phyloP scores from a whole-genome alignment of 2,113 vertebrate genomes.

The Equus przewalskii region DNA sequence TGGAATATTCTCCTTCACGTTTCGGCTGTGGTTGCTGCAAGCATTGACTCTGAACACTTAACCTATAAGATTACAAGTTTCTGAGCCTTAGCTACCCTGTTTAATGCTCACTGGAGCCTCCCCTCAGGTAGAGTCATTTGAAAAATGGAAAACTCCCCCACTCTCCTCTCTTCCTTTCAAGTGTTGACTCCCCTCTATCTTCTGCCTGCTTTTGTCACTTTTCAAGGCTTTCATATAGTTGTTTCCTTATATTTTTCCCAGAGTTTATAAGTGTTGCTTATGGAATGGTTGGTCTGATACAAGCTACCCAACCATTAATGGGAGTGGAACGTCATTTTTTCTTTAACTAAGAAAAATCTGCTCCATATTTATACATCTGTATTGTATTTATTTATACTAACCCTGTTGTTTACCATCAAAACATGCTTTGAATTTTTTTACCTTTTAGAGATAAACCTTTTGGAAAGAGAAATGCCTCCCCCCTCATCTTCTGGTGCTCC shows the following conservation, averaged over 20 bases:
- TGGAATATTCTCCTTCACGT: neutral
- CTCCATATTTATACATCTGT: neutral
- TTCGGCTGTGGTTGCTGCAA: neutral
- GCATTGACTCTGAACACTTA: conserved; percentile 19
- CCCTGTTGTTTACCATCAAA: neutral
- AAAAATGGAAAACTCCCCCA: neutral
- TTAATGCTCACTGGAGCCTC: neutral
- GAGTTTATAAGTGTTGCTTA: neutral
- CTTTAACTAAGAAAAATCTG: conserved; percentile 39
- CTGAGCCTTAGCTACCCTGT: neutral
- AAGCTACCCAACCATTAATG: neutral
- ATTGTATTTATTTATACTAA: neutral
- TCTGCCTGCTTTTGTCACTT: conserved; percentile 28
- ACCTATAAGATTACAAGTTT: neutral
- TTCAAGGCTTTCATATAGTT: neutral
- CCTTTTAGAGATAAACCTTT: neutral
- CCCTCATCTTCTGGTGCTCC: neutral
- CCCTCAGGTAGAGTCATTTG: neutral
- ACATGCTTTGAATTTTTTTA: neutral
- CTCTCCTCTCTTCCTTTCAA: neutral
- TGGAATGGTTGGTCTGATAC: neutral
- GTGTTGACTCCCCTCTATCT: neutral
- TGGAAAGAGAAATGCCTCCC: neutral
- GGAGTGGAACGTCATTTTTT: neutral
- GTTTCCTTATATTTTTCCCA: neutral